Evolutionary conservation across 2,113 vertebrate genomes (phyloP).

Genomic region (Chionomys nivalis): DNA sequence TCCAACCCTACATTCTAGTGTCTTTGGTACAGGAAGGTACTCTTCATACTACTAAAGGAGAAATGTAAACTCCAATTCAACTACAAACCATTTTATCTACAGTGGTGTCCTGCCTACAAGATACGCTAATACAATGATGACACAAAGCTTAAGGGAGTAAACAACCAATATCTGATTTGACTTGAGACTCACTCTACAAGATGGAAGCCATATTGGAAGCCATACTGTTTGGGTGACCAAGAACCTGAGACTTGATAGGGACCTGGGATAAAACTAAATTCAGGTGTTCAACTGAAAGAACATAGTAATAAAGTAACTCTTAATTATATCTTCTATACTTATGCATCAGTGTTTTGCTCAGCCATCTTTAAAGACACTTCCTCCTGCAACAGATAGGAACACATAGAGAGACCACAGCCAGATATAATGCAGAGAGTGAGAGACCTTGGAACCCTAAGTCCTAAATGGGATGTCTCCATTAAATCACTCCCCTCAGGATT

Average conservation of each 20-base stretch:
- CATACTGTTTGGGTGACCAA: background rate
- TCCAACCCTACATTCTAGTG: background rate
- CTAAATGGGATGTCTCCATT: background rate
- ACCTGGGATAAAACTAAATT: background rate
- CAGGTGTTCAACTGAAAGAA: background rate
- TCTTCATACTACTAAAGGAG: too few relatives aligned
- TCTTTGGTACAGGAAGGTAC: too few relatives aligned
- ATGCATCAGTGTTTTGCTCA: background rate
- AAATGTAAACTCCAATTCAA: too few relatives aligned
- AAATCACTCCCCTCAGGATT: background rate
- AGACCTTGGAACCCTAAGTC: background rate
- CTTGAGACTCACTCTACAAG: background rate
- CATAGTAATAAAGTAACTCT: background rate
- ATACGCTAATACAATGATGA: background rate
- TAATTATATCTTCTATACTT: background rate
- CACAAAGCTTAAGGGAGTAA: background rate
- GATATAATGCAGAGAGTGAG: too few relatives aligned
- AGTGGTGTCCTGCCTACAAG: background rate
- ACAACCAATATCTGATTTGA: background rate
- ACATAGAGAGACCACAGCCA: background rate
- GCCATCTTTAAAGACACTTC: background rate
- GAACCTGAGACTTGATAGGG: background rate
- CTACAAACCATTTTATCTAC: too few relatives aligned
- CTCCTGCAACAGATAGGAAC: background rate
- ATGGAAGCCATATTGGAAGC: background rate